Evolutionary conservation across 2,797 vertebrate species (phyloP), one percentile per base, ranked within the genome.

Genomic region (Bufotes viridis): DNA sequence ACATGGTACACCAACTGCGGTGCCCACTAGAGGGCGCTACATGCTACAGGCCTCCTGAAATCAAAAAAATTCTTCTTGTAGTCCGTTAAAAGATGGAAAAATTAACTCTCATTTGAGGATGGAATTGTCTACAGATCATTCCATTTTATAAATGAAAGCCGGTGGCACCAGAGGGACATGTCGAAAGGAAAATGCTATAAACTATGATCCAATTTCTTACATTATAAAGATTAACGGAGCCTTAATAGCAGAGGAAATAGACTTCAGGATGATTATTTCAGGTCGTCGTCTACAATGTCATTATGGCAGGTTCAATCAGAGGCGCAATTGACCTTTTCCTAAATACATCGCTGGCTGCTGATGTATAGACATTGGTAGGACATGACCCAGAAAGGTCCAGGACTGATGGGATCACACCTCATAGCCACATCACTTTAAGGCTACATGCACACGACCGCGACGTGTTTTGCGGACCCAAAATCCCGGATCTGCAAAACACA

Each of bases 201-300:
- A 29, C 53, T 78, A 2, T 15, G 75, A 78, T 55, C 75, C n/a
- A n/a, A n/a, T n/a, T n/a, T n/a, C 51, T n/a, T 15, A 55, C 20
- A 78, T 78, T 57, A 78, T 51, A 10, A 15, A 29, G 76, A 53
- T 78, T 51, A 78, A 26, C 11, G 12, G 20, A n/a, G 7, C 51
- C 53, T n/a, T 78, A 78, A 78, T 78, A 12, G 51, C 51, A 2
- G 69, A 72, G 24, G 12, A 29, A 29, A 76, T 76, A 22, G 74
- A 76, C 15, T 51, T 76, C 18, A 55, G 75, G 17, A 57, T 17
- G 12, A 57, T 78, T 26, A 78, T 55, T 78, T 57, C 75, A 78
- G 75, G 75, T 53, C 49, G 57, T 78, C n/a, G 51, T 78, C 49
- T 57, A 26, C 22, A 78, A 57, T 78, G 49, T 78, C 75, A 24